Evolutionary conservation across 1,140 invertebrate genomes (phyloP).

Genomic region (Argopecten irradians): DNA sequence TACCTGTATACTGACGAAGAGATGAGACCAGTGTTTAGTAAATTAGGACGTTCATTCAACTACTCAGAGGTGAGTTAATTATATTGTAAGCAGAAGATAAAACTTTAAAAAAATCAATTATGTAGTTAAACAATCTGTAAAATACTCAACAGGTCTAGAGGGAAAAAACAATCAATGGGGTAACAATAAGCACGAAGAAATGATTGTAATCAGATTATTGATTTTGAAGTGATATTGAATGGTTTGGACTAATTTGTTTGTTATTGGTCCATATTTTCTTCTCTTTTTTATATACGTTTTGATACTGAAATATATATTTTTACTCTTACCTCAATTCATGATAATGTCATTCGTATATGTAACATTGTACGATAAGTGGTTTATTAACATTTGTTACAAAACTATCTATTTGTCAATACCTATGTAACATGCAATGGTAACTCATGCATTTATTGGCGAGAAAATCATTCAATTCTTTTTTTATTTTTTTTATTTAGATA

Average conservation of each 20-base stretch:
- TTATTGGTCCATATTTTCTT: neutral
- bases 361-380: too few species aligned
- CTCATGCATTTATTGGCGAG: too few species aligned
- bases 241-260: neutral
- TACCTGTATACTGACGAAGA: slow-evolving; percentile 72
- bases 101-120: neutral
- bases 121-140: neutral
- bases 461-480: too few species aligned
- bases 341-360: too few species aligned
- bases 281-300: neutral
- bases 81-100: neutral
- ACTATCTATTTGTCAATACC: too few species aligned
- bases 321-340: too few species aligned
- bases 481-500: too few species aligned
- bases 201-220: neutral
- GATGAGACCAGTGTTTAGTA: slow-evolving; percentile 64
- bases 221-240: neutral
- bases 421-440: too few species aligned
- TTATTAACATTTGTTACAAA: too few species aligned
- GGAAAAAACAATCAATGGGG: neutral
- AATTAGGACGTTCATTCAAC: slow-evolving; percentile 66
- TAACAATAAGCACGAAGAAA: neutral
- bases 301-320: neutral
- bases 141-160: neutral
- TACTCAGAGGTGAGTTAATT: slow-evolving; percentile 65